These are phyloP conservation scores for Leptinotarsa haldemani DNA, from an alignment of 2,888 invertebrate species.

Conservation along the genomic window DNA sequence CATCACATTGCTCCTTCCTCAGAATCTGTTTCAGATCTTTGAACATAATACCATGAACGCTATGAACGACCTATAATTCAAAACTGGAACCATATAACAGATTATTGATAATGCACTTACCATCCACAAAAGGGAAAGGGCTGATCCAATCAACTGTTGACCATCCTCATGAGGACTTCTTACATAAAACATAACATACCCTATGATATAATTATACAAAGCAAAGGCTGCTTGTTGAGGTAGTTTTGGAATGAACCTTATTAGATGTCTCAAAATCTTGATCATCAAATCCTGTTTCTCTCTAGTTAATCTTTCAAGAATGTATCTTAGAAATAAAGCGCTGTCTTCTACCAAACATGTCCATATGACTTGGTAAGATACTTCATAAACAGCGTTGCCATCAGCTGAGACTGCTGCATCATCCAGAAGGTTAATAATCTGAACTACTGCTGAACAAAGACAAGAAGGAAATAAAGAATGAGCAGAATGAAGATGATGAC, in stretches of 20 bases:
- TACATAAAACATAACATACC: slow-evolving; percentile 99
- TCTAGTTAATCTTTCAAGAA: slow-evolving; percentile 93
- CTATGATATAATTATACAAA: slow-evolving; percentile 98
- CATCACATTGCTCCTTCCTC: slow-evolving; percentile 98
- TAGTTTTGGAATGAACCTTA: slow-evolving; percentile 90
- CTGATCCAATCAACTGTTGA: slow-evolving; percentile 93
- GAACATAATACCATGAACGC: slow-evolving; percentile 98
- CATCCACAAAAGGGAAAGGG: slow-evolving; percentile 96
- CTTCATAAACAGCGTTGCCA: slow-evolving; percentile 96
- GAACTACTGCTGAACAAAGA: slow-evolving; percentile 94
- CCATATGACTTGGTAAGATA: slow-evolving; percentile 98
- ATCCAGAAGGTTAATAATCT: slow-evolving; percentile 93
- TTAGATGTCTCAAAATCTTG: slow-evolving; percentile 89
- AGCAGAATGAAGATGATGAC: slow-evolving; percentile 90
- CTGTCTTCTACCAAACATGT: slow-evolving; percentile 91
- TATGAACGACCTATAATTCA: slow-evolving; percentile 85
- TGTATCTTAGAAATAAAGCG: slow-evolving; percentile 93
- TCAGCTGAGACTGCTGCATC: slow-evolving; percentile 95
- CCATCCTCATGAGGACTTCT: slow-evolving; percentile 95
- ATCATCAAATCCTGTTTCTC: slow-evolving; percentile 96
- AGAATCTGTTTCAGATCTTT: slow-evolving; percentile 99
- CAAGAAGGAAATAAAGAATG: slow-evolving; percentile 97
- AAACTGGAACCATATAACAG: not conserved
- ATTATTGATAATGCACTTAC: slow-evolving; percentile 67
- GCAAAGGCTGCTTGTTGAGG: slow-evolving; percentile 98